Base-by-base conservation (phyloP, 2,113 vertebrate species). In the Amazona vittata region DNA sequence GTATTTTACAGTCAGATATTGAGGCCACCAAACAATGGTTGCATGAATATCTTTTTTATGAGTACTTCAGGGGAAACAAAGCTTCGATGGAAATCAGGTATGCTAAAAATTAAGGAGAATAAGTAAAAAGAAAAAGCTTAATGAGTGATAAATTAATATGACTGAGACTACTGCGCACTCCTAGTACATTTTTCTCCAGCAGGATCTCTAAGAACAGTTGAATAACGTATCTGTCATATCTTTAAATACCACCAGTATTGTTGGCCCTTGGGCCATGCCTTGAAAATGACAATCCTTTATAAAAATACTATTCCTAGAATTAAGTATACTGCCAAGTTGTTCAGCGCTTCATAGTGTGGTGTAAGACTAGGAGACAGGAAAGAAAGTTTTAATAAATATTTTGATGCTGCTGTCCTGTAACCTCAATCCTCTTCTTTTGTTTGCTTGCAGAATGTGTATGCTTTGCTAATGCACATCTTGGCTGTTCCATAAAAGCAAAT, bases 401-500 rank as follows among this genome's bases (percentile, higher is more conserved):
- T 96, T 97, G 60, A 71, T 92, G 59, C 35, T 14, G 2, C 49
- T 90, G 33, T 93, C 69, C 69, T 87, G 39, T 63, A 90, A 80
- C 71, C 82, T 68, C 79, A 88, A 43, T 94, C 70, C 50, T 96
- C 83, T 46, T 77, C 22, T 89, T 89, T 92, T 90, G 33, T 83
- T 84, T 55, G 75, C 62, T 92, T 90, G 39, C 25, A 85, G 77
- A 79, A 91, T 86, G 49, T 83, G 33, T 90, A 47, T 63, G 91
- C 77, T 96, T 96, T 93, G 89, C 96, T 98, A 95, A 77, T 7
- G 15, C 35, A 43, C 25, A 64, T 73, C 43, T 95, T 95, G 96
- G 90, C 52, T 93, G 83, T 97, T 98, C 79, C 78, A 35, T 94
- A 91, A 94, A 81, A 95, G 43, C 89, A 95, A 95, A 97, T 97